Base-by-base conservation (phyloP, 1,140 invertebrate genomes). In the Bombus confusus region DNA sequence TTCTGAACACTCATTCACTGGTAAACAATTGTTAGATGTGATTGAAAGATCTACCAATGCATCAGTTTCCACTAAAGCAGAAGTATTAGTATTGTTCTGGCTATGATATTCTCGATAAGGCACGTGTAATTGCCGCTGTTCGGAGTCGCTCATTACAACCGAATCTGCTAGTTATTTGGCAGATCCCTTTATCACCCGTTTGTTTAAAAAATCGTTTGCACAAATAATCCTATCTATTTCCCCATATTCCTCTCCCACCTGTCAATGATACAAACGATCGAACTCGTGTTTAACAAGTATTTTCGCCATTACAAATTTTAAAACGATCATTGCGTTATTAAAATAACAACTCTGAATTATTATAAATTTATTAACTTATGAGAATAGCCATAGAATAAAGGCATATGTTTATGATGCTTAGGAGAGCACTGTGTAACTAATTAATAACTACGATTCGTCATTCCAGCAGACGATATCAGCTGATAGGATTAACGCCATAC, bases 71-170 rank as follows among this genome's bases (percentile, higher is more conserved):
- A 93, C 91, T 34, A 93, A 87, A n/a, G 91, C 91, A 86, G 91
- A 85, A 47, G 92, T 87, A 82, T 91, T 93, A 31, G 90, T 93
- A 41, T 87, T 95, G 80, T 94, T 95, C 86, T 95, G 94, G 80
- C 94, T 95, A 72, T 95, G 94, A 86, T 95, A 95, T 86, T 95
- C 95, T 93, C 92, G 91, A 88, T 95, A 95, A 94, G 94, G 94
- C 94, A 95, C 94, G 89, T 95, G 94, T 88, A 95, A 87, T 91
- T 95, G 94, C 86, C 88, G 94, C 87, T 95, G 95, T 94, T 95
- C 95, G 84, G 94, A 95, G 92, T 95, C 94, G 88, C 95, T 95
- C 95, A 95, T 95, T 86, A 95, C 95, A 95, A 91, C 88, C 89
- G 77, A 78, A 90, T 88, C 86, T 90, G 74, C 86, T 86, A 52